Evolutionary conservation across 2,113 vertebrate species (phyloP), one percentile per base, ranked within the genome.

Genomic region (Rhinopithecus roxellana): DNA sequence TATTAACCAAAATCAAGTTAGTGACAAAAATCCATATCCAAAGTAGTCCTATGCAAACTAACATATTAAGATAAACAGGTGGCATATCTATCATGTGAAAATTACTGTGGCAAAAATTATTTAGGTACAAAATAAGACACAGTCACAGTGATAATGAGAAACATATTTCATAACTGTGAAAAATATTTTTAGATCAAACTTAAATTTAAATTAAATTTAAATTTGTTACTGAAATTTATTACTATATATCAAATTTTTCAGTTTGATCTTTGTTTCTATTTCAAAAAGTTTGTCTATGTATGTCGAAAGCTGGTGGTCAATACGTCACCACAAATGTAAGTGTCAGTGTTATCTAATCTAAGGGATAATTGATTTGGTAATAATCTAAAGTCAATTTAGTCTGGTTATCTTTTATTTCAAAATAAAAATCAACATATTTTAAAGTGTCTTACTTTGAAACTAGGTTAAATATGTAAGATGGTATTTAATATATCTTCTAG

Each of bases 281-380:
- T 97, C 89, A 87, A 96, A 93, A 77, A 43, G 3, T 55, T 7
- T 79, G 0, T 59, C 69, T 75, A 40, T 75, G 17, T 90, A 50
- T 97, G 81, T 95, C 64, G 82, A 83, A 88, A 80, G n/a, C 32
- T 90, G 25, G 27, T n/a, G 74, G 25, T 91, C 95, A 96, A 92
- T 35, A 92, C 87, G 14, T 70, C 69, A 64, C 38, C 52, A 74
- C 25, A 52, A 83, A 57, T 67, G 25, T 22, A 82, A 78, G 57
- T 70, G 35, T 10, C 74, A 93, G 22, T 55, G 38, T 52, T 79
- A 48, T 35, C 43, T 94, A 77, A 93, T 72, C 30, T 85, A 70
- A 94, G 30, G 8, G 64, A 81, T 87, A 96, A 90, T 40, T 97
- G 57, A 89, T 90, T 81, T 95, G 90, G 16, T 80, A 94, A 90